A percentile compares a stretch with the other conserved stretches of the same genome.
Evolutionary conservation across 1,140 invertebrate species (phyloP).

Genomic region (Aphelenchoides avenae): DNA sequence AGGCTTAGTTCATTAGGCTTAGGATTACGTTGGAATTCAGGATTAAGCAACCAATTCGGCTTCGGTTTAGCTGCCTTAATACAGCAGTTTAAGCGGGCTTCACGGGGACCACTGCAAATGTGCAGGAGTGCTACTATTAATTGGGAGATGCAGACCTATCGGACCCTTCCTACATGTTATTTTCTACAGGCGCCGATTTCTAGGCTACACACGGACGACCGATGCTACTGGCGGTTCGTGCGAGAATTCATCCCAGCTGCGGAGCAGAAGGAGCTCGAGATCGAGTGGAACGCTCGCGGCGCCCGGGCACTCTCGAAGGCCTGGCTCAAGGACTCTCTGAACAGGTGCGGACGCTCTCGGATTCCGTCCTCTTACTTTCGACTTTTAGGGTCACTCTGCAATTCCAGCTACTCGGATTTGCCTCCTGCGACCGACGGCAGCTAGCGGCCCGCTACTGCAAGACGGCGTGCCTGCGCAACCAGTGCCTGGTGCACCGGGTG

Average conservation of each 20-base stretch:
- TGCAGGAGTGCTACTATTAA: no score
- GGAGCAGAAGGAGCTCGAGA: conserved; percentile 29
- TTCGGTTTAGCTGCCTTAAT: no score
- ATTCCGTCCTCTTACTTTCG: conserved; percentile 6
- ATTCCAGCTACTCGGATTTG: conserved; percentile 33
- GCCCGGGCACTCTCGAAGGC: conserved; percentile 27
- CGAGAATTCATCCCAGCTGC: conserved; percentile 28
- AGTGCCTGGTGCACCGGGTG: conserved; percentile 25
- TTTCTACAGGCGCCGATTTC: background rate
- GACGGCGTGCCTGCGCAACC: conserved; percentile 33
- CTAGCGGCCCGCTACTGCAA: conserved; percentile 13
- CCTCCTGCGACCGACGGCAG: conserved; percentile 4
- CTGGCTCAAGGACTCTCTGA: conserved; percentile 41
- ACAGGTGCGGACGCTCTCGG: conserved; percentile 22
- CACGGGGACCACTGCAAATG: no score
- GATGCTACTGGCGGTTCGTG: conserved; percentile 37
- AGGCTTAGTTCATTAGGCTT: no score
- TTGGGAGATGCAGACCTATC: no score
- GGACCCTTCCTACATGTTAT: background rate
- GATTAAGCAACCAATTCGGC: no score
- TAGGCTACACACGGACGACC: conserved; percentile 25
- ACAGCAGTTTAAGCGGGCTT: no score
- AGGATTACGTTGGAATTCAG: no score
- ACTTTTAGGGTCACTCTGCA: conserved; percentile 29
- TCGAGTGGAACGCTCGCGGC: conserved; percentile 27